phyloP scores from a whole-genome alignment of 2,888 invertebrate genomes.

The Meliscaeva auricollis region DNA sequence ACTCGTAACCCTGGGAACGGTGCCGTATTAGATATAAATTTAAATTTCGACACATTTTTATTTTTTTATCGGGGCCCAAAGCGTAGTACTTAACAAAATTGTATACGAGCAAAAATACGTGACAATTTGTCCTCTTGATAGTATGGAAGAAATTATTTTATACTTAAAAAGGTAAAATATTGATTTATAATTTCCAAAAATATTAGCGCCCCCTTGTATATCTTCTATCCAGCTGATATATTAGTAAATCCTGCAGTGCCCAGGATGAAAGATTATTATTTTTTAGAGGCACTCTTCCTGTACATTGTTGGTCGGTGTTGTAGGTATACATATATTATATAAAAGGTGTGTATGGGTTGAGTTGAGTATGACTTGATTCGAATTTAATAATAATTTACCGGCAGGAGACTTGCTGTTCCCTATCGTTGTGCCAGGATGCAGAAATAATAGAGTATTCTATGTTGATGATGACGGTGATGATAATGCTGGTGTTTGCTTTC shows the following conservation, averaged over 20 bases:
- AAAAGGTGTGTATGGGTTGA: not conserved
- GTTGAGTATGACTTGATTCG: constrained; percentile 49
- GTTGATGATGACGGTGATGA: constrained; percentile 4
- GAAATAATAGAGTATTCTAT: constrained; percentile 36
- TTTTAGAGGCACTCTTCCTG: constrained; percentile 19
- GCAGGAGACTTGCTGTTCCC: constrained; percentile 40
- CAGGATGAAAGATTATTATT: constrained; percentile 45
- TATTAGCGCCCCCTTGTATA: not conserved
- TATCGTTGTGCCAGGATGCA: constrained; percentile 26
- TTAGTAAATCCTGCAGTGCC: not conserved
- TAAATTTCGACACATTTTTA: no score
- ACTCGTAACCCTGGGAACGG: not conserved
- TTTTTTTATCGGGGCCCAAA: no score
- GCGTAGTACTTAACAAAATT: no score
- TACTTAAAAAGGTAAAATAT: not conserved
- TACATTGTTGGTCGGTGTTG: not conserved
- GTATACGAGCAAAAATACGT: no score
- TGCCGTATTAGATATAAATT: not conserved
- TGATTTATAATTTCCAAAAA: not conserved
- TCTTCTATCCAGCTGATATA: no score
- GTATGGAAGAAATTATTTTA: no score
- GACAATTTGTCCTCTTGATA: no score
- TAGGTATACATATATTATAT: no score
- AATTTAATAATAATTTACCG: constrained; percentile 68
- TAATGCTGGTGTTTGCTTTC: not conserved